Conservation (phyloP, 2,888 invertebrate genomes). For the Apamea anceps region DNA sequence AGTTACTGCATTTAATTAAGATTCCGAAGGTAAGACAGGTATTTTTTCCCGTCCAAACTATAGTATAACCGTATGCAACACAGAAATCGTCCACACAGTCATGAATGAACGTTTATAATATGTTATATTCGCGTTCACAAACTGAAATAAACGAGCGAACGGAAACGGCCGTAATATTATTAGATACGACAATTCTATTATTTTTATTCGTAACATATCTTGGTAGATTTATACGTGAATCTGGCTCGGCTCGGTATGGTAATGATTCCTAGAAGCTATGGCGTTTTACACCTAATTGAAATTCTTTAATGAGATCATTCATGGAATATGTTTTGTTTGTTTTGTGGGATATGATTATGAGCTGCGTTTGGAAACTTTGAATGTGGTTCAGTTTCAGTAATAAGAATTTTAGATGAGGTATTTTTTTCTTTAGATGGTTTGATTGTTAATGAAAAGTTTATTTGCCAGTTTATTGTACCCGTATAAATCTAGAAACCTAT, state of each 20-base stretch:
- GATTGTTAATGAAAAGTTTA: neutral
- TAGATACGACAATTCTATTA: slow-evolving; percentile 90
- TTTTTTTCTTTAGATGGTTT: neutral
- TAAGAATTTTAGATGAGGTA: neutral
- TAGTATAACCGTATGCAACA: slow-evolving; percentile 56
- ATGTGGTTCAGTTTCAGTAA: slow-evolving; percentile 6
- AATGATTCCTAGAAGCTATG: slow-evolving; percentile 82
- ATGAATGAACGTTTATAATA: slow-evolving; percentile 84
- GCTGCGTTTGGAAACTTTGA: slow-evolving; percentile 14
- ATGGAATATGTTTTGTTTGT: slow-evolving; percentile 71
- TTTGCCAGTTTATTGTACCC: neutral
- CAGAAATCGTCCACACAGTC: slow-evolving; percentile 65
- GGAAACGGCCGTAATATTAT: slow-evolving; percentile 89
- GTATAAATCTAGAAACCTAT: neutral
- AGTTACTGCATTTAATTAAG: neutral
- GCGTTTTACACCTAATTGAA: slow-evolving; percentile 83
- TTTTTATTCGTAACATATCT: slow-evolving; percentile 90
- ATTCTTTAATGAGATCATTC: slow-evolving; percentile 73
- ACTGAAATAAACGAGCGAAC: slow-evolving; percentile 89
- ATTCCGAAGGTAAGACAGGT: slow-evolving; percentile 16
- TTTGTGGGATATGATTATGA: slow-evolving; percentile 43
- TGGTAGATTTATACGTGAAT: slow-evolving; percentile 88
- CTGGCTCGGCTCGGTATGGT: slow-evolving; percentile 80
- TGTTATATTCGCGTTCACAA: slow-evolving; percentile 87
- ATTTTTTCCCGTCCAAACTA: slow-evolving; percentile 9